A percentile compares a stretch with the other conserved stretches of the same genome.
phyloP scores from a whole-genome alignment of 2,797 vertebrate genomes.

The Lemur catta region DNA sequence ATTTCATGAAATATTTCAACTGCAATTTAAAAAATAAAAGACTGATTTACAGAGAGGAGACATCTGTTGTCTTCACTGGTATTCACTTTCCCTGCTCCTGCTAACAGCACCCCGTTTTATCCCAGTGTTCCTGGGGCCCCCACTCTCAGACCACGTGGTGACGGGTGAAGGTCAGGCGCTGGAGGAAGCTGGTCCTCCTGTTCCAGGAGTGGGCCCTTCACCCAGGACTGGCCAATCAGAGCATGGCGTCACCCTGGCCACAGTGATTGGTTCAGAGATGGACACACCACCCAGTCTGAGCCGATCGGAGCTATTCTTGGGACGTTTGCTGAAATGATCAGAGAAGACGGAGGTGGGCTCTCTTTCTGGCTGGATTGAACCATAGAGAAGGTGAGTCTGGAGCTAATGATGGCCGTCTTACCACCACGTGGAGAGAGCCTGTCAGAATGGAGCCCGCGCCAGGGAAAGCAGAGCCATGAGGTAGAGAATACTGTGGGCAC shows the following conservation, averaged over 20 bases:
- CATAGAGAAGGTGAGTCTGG: not conserved
- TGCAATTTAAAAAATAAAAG: not conserved
- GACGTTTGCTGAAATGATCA: not conserved
- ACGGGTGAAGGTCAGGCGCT: fast-evolving
- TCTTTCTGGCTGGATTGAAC: not conserved
- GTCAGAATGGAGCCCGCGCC: not conserved
- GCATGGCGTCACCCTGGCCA: not conserved
- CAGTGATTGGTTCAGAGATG: not conserved
- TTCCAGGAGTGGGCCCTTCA: no score
- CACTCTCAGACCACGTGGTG: not conserved
- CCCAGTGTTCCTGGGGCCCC: not conserved
- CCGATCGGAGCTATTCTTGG: not conserved
- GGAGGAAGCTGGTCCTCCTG: no score
- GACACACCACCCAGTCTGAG: not conserved
- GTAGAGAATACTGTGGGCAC: not conserved
- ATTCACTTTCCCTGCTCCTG: not conserved
- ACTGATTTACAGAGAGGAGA: not conserved
- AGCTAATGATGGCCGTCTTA: fast-evolving
- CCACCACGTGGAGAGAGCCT: not conserved
- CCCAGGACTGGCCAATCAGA: not conserved
- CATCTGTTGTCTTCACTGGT: no score
- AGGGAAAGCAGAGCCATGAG: not conserved
- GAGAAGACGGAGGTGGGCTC: not conserved
- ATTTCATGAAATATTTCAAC: not conserved
- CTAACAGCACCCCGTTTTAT: not conserved